A percentile compares a stretch with the other conserved stretches of the same genome.
phyloP scores from a whole-genome alignment of 2,113 vertebrate genomes.

The Terrapene triunguis region DNA sequence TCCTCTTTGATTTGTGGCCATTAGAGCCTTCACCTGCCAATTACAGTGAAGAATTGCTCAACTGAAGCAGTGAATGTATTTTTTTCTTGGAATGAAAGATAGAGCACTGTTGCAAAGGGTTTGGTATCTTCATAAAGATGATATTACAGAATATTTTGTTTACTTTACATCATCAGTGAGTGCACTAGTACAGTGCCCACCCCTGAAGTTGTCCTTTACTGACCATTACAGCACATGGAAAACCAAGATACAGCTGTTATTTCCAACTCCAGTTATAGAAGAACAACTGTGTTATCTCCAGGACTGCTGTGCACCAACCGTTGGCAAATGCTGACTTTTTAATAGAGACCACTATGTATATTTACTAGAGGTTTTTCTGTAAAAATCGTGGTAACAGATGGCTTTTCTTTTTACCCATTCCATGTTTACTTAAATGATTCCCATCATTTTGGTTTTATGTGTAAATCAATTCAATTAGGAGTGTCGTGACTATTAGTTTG shows the following conservation, averaged over 20 bases:
- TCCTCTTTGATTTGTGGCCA: neutral
- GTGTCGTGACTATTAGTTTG: neutral
- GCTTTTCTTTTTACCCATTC: neutral
- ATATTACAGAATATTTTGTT: conserved; percentile 33
- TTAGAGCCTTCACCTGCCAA: conserved; percentile 38
- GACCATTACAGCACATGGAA: neutral
- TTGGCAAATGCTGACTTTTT: neutral
- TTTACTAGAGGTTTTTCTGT: neutral
- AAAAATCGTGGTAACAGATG: neutral
- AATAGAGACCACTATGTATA: neutral
- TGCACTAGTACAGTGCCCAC: neutral
- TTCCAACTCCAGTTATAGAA: neutral
- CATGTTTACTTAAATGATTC: neutral
- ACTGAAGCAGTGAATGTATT: neutral
- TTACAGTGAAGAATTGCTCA: neutral
- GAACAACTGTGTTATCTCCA: neutral
- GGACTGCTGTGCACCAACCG: neutral
- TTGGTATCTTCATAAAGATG: conserved; percentile 23
- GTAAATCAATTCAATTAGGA: neutral
- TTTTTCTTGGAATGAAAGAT: conserved; percentile 52
- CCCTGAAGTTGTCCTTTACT: neutral
- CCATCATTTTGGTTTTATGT: neutral
- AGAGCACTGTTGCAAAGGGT: conserved; percentile 15
- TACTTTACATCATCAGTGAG: conserved; percentile 8
- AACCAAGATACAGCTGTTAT: neutral